Evolutionary conservation across 2,888 invertebrate species (phyloP).

Genomic region (Drosophila borealis): DNA sequence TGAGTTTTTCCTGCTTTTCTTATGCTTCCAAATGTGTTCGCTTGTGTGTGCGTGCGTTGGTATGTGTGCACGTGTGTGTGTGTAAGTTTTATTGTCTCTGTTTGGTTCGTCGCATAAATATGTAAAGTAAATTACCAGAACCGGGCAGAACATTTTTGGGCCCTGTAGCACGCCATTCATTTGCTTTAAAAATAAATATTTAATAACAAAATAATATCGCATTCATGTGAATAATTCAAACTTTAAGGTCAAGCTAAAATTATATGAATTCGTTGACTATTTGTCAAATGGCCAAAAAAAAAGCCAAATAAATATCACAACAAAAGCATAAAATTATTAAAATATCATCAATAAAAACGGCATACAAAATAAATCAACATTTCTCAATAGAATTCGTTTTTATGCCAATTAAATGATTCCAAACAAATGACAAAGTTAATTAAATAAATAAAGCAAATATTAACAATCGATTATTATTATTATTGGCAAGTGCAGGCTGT

Average conservation of each 20-base stretch:
- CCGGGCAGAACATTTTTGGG: slow-evolving; percentile 39
- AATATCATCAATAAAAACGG: too few relatives aligned
- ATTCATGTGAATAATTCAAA: too few relatives aligned
- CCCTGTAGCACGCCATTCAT: slow-evolving; percentile 8
- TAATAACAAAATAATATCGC: too few relatives aligned
- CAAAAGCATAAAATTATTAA: too few relatives aligned
- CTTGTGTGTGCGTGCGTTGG: background rate
- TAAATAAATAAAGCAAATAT: background rate
- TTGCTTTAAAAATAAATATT: background rate
- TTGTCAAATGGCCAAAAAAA: too few relatives aligned
- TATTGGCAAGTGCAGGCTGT: background rate
- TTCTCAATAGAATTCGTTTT: too few relatives aligned
- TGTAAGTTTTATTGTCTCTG: slow-evolving; percentile 26
- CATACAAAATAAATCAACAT: too few relatives aligned
- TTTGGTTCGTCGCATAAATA: slow-evolving; percentile 30
- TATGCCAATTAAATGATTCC: too few relatives aligned
- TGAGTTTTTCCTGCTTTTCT: slow-evolving; percentile 44
- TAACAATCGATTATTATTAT: slow-evolving; percentile 8
- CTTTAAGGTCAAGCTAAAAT: too few relatives aligned
- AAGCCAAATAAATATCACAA: too few relatives aligned
- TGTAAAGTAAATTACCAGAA: slow-evolving; percentile 56
- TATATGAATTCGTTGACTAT: too few relatives aligned
- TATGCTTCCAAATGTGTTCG: slow-evolving; percentile 26
- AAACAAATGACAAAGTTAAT: background rate
- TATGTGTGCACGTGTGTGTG: slow-evolving; percentile 9